Base-by-base conservation (phyloP, 2,888 invertebrate genomes). In the Pseudococcus jackbeardsleyi region DNA sequence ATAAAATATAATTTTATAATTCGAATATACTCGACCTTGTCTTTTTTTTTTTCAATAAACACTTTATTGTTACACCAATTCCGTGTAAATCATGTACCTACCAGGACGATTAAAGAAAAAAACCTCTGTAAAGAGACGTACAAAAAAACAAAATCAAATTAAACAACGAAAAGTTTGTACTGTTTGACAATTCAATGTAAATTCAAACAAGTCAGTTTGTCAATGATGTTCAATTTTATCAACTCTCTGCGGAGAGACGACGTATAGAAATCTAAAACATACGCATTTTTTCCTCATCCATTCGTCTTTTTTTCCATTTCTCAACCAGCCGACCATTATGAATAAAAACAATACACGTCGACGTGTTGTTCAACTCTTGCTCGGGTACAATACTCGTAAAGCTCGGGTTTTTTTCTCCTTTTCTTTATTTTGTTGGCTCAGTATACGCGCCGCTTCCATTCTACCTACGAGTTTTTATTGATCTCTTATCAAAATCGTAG, bases 271-370 rank as follows among this genome's bases (percentile, higher is more conserved):
- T 72, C 12, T 72, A 72, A 72, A 72, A 72, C 33, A 33, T 33
- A 72, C 33, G 68, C 68, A 72, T 72, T 72, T 72, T 26, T 26
- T 72, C 33, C 59, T 54, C 54, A 15, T 33, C 17, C 17, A 1
- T 54, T 54, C 17, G 19, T 59, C n/a, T n/a, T 59, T 54, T 54
- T 19, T 19, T 59, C 50, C 54, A 12, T 15, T n/a, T 11, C 59
- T n/a, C 59, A 59, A 8, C 59, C 1, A 59, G 19, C 59, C 50
- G 50, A 72, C 33, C n/a, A 72, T 72, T 33, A 72, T 72, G 68
- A 72, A 72, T 72, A 72, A 33, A 72, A 72, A 72, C 68, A 72
- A 72, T 72, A 72, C 68, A 72, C 68, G 68, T 33, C 12, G 68
- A 72, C 15, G 68, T 26, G 68, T 33, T 72, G 68, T 72, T 72